Conservation (phyloP, 2,797 vertebrate genomes). For the Threskiornis aethiopicus region DNA sequence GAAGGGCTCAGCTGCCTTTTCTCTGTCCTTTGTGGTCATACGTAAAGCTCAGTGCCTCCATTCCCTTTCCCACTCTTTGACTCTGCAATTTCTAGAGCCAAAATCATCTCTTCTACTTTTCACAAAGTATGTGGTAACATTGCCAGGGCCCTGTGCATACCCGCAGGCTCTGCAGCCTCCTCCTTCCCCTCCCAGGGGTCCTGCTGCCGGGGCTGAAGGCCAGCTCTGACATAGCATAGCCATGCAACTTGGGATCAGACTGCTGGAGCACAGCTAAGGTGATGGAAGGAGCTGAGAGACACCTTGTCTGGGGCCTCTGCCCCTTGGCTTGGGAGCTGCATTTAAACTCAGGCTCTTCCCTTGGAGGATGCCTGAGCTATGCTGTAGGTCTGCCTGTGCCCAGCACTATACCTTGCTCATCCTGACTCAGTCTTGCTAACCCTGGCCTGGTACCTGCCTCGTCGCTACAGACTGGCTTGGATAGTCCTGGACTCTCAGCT, state of each 20-base stretch:
- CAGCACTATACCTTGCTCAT: accelerated
- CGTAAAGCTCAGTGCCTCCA: neutral
- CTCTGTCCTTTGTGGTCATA: neutral
- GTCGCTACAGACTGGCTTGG: neutral
- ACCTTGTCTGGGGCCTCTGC: neutral
- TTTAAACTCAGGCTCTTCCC: neutral
- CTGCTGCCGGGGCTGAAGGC: neutral
- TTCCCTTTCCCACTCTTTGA: neutral
- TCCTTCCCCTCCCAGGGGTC: neutral
- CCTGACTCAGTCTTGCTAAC: neutral
- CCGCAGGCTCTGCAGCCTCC: neutral
- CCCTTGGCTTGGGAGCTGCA: neutral
- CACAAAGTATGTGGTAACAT: neutral
- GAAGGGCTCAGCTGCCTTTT: neutral
- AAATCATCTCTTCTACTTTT: neutral
- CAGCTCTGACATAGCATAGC: accelerated
- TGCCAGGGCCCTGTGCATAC: neutral
- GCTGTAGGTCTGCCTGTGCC: neutral
- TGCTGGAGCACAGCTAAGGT: neutral
- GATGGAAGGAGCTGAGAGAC: neutral
- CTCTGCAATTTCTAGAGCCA: neutral
- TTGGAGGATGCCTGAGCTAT: neutral
- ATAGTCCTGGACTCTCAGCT: neutral
- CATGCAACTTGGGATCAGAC: accelerated
- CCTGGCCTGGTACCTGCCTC: neutral